These are phyloP conservation scores for Shargacucullia verbasci DNA, from an alignment of 2,888 invertebrate genomes.

Conservation along the genomic window DNA sequence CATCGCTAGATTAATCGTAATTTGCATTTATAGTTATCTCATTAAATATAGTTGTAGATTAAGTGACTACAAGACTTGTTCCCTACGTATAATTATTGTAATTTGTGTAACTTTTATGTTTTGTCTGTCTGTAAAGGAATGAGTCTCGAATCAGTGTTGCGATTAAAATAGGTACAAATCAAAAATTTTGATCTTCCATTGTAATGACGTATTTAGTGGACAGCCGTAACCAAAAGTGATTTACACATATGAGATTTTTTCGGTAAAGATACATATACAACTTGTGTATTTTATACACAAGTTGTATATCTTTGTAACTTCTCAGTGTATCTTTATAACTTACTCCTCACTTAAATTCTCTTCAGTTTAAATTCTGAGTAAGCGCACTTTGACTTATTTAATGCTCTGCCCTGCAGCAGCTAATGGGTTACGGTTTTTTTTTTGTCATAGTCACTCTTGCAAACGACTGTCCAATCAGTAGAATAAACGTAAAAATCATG, in stretches of 20 bases:
- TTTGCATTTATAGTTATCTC: slow-evolving; percentile 89
- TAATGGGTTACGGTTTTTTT: too few relatives aligned
- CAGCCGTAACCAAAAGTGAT: slow-evolving; percentile 47
- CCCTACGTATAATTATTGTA: slow-evolving; percentile 80
- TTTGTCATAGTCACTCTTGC: slow-evolving; percentile 33
- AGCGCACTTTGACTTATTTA: too few relatives aligned
- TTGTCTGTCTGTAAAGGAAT: slow-evolving; percentile 74
- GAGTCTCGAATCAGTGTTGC: slow-evolving; percentile 79
- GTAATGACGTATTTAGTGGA: slow-evolving; percentile 56
- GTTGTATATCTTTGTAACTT: too few relatives aligned
- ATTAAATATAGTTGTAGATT: slow-evolving; percentile 84
- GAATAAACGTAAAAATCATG: slow-evolving; percentile 73
- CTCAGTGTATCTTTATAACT: too few relatives aligned
- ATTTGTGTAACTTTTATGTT: slow-evolving; percentile 75
- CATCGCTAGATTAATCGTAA: slow-evolving; percentile 88
- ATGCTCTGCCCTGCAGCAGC: too few relatives aligned
- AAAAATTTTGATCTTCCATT: slow-evolving; percentile 61
- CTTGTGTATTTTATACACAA: too few relatives aligned
- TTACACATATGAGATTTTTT: too few relatives aligned
- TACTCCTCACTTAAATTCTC: too few relatives aligned
- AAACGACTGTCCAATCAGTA: slow-evolving; percentile 60
- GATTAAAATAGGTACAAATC: slow-evolving; percentile 55
- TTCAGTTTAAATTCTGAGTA: too few relatives aligned
- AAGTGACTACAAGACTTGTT: slow-evolving; percentile 88
- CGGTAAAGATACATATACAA: too few relatives aligned